Evolutionary conservation across 2,888 invertebrate genomes (phyloP).

Genomic region (Oithona nana): DNA sequence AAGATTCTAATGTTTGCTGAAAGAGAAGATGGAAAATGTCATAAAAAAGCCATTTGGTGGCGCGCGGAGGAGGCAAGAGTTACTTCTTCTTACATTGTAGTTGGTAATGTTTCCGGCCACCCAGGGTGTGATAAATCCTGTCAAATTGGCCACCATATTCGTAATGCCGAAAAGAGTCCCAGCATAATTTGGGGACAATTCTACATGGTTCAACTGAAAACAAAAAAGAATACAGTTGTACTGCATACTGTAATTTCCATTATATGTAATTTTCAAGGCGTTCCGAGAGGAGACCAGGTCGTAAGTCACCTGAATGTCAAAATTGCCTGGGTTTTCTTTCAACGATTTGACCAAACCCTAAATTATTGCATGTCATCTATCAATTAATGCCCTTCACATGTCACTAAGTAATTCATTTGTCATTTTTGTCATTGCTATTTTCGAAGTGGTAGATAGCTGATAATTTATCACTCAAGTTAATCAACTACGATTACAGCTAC

Average conservation of each 20-base stretch:
- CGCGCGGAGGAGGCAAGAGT: background rate
- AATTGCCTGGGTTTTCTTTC: too few relatives aligned
- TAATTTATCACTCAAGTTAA: too few relatives aligned
- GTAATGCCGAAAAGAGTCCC: constrained; percentile 69
- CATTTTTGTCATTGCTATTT: too few relatives aligned
- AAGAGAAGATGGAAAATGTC: too few relatives aligned
- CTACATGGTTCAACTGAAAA: constrained; percentile 70
- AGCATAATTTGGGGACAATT: constrained; percentile 57
- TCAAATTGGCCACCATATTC: constrained; percentile 59
- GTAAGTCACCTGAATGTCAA: too few relatives aligned
- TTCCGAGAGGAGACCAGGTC: too few relatives aligned
- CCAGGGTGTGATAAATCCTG: constrained; percentile 62
- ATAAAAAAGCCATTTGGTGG: background rate
- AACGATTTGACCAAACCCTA: too few relatives aligned
- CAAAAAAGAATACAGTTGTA: constrained; percentile 44
- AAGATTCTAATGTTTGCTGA: constrained; percentile 47
- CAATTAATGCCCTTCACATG: too few relatives aligned
- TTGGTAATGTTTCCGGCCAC: constrained; percentile 52
- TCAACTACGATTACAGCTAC: too few relatives aligned
- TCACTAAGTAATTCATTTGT: too few relatives aligned
- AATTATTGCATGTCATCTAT: background rate
- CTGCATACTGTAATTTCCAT: background rate
- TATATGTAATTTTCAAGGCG: background rate
- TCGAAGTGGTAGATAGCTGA: too few relatives aligned
- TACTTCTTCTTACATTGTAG: constrained; percentile 34